Base-by-base conservation (phyloP, 1,140 invertebrate genomes). In the Bombus pascuorum region DNA sequence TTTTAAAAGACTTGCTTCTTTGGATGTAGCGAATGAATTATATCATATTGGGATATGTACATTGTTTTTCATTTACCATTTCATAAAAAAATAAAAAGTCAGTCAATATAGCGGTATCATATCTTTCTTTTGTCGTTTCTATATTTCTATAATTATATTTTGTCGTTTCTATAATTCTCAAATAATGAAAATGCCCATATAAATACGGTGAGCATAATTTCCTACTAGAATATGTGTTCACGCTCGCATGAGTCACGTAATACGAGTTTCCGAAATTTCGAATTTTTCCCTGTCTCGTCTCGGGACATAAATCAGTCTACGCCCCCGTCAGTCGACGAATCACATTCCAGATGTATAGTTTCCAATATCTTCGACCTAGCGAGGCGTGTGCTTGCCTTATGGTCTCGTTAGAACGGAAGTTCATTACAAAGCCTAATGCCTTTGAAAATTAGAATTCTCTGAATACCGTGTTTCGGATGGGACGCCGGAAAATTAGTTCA, bases 361-460 rank as follows among this genome's bases (percentile, higher is more conserved):
- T 90, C 89, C 89, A 90, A 90, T 90, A 90, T 87, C 81, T 83
- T 76, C 34, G 78, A 86, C 79, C 81, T 82, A 59, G 72, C 82
- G 71, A 59, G 28, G 32, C 88, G 86, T 86, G 81, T 88, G 88
- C 59, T 39, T 68, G 89, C 89, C 89, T 90, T 88, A 90, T 90
- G 89, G 89, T 37, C 77, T 86, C 70, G 80, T 90, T 90, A 87
- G 86, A 81, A 72, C 89, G 89, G 86, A 90, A 90, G 81, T 83
- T 90, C 89, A 90, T 90, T 90, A 90, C 86, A 70, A 34, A 80
- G 80, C 73, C 77, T 86, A 83, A 90, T 88, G 86, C 82, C 80
- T 86, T 76, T 79, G 81, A 74, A 90, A 90, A 90, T 90, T 90
- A 90, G 89, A 90, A 90, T 90, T 90, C 86, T 83, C 77, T 32